phyloP scores from a whole-genome alignment of 1,140 invertebrate genomes.

The Penaeus chinensis region DNA sequence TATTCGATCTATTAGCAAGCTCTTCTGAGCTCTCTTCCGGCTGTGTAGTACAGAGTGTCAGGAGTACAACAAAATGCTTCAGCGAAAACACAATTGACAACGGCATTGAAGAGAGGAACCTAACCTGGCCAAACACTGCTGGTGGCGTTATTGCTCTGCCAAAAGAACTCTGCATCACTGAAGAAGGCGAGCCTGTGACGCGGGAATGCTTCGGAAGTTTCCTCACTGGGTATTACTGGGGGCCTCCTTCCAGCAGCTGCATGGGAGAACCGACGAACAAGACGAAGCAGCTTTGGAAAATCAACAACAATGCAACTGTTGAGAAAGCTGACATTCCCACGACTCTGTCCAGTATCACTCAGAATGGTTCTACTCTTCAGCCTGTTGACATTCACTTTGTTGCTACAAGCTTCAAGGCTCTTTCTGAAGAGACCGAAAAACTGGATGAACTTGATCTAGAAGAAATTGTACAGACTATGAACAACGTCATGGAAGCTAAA shows the following conservation, averaged over 20 bases:
- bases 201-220: conserved; percentile 51
- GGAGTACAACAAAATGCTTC: conserved; percentile 29
- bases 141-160: conserved; percentile 30
- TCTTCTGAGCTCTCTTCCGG: neutral
- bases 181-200: conserved; percentile 42
- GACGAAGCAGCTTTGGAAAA: conserved; percentile 43
- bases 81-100: neutral
- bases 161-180: conserved; percentile 51
- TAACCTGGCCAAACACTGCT: conserved; percentile 30
- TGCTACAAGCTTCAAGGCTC: conserved; percentile 29
- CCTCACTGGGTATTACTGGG: conserved; percentile 52
- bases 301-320: conserved; percentile 1
- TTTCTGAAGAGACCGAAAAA: neutral
- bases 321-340: neutral
- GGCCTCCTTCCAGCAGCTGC: conserved; percentile 23
- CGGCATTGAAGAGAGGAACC: neutral
- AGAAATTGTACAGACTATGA: conserved; percentile 45
- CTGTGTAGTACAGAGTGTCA: conserved; percentile 17
- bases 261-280: conserved; percentile 19
- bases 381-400: conserved; percentile 52
- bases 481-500: conserved; percentile 47
- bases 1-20: neutral
- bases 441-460: conserved; percentile 20
- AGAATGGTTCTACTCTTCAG: conserved; percentile 22
- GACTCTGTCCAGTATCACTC: conserved; percentile 19